phyloP scores from a whole-genome alignment of 2,113 vertebrate species.

The Prinia subflava region DNA sequence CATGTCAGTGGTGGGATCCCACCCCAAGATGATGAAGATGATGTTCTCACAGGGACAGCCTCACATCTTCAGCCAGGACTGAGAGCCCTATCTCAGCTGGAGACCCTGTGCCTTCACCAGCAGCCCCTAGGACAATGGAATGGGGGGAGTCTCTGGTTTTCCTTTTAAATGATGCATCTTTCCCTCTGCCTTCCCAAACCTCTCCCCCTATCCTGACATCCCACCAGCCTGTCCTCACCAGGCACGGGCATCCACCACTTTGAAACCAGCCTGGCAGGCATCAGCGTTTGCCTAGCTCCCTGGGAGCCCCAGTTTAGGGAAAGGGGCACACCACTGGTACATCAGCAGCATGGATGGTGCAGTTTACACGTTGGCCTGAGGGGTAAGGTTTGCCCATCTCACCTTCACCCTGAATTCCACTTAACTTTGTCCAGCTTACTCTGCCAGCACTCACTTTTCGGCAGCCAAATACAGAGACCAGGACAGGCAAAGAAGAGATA shows the following conservation, averaged over 20 bases:
- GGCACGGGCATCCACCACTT: neutral
- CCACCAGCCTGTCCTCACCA: neutral
- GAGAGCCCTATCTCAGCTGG: neutral
- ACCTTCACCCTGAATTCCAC: neutral
- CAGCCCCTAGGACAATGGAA: neutral
- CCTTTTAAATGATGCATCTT: neutral
- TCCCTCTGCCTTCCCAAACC: neutral
- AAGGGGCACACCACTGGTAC: neutral
- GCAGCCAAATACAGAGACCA: neutral
- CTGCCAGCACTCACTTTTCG: neutral
- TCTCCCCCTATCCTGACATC: neutral
- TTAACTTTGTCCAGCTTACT: neutral
- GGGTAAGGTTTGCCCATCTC: neutral
- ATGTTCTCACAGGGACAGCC: neutral
- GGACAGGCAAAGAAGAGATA: neutral
- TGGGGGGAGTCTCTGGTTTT: neutral
- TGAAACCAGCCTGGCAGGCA: neutral
- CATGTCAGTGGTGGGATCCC: neutral
- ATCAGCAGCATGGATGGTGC: neutral
- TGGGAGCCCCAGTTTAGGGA: neutral
- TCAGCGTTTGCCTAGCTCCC: neutral
- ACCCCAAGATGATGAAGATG: neutral
- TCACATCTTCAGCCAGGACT: neutral
- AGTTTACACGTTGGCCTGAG: neutral
- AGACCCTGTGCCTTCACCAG: neutral